Evolutionary conservation across 2,888 invertebrate genomes (phyloP).

Genomic region (Platypus cylindrus): DNA sequence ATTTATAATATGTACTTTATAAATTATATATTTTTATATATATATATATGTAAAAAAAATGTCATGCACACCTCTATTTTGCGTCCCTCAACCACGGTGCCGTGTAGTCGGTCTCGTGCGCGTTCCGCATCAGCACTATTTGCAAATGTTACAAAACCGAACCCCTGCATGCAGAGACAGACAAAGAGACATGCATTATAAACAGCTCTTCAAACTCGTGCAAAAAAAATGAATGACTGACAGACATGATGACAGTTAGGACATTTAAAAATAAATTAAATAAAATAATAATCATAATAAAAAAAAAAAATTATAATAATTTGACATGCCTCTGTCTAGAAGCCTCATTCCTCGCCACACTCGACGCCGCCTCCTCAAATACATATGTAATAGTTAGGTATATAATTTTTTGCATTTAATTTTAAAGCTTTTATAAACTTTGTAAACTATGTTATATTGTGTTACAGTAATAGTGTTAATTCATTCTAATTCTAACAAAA

Average conservation of each 20-base stretch:
- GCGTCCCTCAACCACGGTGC: slow-evolving; percentile 99
- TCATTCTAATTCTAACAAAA: no score
- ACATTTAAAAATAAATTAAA: no score
- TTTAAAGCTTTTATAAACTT: no score
- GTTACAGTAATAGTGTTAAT: no score
- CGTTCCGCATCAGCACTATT: slow-evolving; percentile 99
- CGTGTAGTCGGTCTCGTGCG: slow-evolving; percentile 99
- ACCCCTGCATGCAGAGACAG: slow-evolving; percentile 98
- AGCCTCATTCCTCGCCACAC: slow-evolving; percentile 35
- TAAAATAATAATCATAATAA: no score
- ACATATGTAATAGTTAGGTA: no score
- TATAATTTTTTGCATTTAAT: no score
- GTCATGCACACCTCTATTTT: slow-evolving; percentile 99
- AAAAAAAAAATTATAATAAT: no score
- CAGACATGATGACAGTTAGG: slow-evolving; percentile 45
- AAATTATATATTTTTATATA: no score
- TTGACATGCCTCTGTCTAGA: slow-evolving; percentile 24
- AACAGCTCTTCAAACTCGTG: slow-evolving; percentile 67
- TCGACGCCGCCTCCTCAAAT: slow-evolving; percentile 20
- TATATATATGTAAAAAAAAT: no score
- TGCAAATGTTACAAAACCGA: slow-evolving; percentile 99
- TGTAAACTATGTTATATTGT: no score
- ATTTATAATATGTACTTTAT: slow-evolving; percentile 28
- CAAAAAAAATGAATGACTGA: no score
- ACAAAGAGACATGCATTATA: slow-evolving; percentile 90